Evolutionary conservation across 2,797 vertebrate genomes (phyloP), one percentile per base, ranked within the genome.

Genomic region (Mormyrops attenuatus): DNA sequence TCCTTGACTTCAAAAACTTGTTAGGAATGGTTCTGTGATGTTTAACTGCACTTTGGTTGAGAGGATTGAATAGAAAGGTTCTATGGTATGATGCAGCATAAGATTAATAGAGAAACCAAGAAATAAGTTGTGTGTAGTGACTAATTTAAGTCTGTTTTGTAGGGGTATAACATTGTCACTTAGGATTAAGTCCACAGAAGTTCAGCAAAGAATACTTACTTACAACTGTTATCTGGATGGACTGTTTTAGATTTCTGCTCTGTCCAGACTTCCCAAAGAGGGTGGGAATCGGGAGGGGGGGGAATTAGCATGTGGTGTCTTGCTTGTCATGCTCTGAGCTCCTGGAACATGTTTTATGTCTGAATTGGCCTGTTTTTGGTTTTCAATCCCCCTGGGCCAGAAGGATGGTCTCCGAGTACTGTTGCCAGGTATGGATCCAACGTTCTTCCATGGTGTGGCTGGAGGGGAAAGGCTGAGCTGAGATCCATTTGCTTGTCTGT

Each of bases 261-360:
- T 84, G 91, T 94, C 92, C 93, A 90, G 90, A 93, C 90, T 90
- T 92, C 90, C 90, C 89, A 92, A 92, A 92, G 91, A 26, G 26
- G 60, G 9, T 30, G 60, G 60, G 60, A 66, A 20, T 41, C 0
- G 13, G 26, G 30, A 13, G 69, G 9, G 26, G 30, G 15, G 13
- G 66, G 3, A 1, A 15, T 26, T 15, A 50, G 84, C 84, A 15
- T 85, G 47, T 50, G 22, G 44, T 85, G 5, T 50, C 11, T 85
- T 53, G 44, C 17, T 52, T 11, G 2, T 50, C 84, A 85, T 26
- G 44, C 9, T 5, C 49, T 85, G 9, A 22, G 84, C 47, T 50
- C n/a, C 44, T 85, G 26, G 84, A 50, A 85, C 44, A 52, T 30
- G 5, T 85, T 85, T 52, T 20, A 26, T 85, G n/a, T 50, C 49